These are phyloP conservation scores for Cybosia mesomella DNA, from an alignment of 2,888 invertebrate species.

Conservation along the genomic window DNA sequence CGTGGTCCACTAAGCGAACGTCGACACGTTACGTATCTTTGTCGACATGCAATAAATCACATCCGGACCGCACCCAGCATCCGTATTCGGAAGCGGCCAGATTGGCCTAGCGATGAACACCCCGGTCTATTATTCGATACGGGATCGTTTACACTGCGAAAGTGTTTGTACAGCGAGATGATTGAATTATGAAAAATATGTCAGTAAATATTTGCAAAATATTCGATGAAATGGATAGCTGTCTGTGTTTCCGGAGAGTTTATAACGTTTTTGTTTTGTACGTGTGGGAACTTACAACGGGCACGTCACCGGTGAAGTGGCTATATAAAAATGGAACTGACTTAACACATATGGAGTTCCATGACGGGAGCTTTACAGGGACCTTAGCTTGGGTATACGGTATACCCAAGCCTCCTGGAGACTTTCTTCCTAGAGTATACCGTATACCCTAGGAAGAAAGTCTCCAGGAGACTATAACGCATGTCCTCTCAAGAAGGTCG, in stretches of 20 bases:
- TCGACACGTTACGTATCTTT: constrained; percentile 22
- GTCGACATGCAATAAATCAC: constrained; percentile 39
- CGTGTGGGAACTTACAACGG: too few species aligned
- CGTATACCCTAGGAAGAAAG: too few species aligned
- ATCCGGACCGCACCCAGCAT: constrained; percentile 35
- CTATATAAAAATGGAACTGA: too few species aligned
- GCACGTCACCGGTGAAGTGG: too few species aligned
- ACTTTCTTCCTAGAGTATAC: too few species aligned
- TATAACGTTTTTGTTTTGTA: not conserved
- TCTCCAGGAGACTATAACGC: too few species aligned
- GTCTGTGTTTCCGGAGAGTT: not conserved
- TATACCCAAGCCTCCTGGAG: too few species aligned
- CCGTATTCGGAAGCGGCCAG: constrained; percentile 28
- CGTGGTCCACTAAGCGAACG: constrained; percentile 8
- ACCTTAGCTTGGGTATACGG: too few species aligned
- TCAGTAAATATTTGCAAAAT: not conserved
- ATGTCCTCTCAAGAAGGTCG: too few species aligned
- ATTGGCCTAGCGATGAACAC: constrained; percentile 18
- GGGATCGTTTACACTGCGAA: not conserved
- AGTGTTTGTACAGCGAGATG: not conserved
- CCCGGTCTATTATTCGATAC: constrained; percentile 21
- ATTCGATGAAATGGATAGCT: not conserved
- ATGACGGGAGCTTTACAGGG: too few species aligned
- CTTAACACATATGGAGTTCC: too few species aligned
- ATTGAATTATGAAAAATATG: constrained; percentile 12